Conservation (phyloP, 23 tunicate species). For the Trididemnum clinides region DNA sequence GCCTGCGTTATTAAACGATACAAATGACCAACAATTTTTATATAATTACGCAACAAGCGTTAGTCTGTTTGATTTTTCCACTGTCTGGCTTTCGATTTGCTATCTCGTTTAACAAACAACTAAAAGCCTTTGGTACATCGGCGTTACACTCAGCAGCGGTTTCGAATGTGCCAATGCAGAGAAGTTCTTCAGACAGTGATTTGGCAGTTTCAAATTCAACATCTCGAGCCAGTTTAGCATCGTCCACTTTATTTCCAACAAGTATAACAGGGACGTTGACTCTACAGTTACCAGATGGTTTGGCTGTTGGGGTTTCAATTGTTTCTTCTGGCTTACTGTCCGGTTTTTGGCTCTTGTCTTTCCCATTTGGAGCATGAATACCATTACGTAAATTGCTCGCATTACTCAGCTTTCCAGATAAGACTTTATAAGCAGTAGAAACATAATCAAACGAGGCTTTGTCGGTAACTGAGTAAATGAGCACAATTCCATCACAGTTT, state of each 20-base stretch:
- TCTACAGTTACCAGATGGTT: conserved; percentile 1
- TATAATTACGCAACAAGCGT: conserved; percentile 32
- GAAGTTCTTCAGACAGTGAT: conserved; percentile 40
- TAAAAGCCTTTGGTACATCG: conserved; percentile 75
- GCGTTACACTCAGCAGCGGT: conserved; percentile 89
- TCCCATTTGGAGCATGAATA: neutral
- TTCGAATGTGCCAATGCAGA: conserved; percentile 73
- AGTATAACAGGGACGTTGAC: conserved; percentile 59
- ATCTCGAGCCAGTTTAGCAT: conserved; percentile 66
- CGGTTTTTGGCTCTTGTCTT: neutral
- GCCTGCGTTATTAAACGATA: too few species aligned
- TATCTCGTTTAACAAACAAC: conserved; percentile 31
- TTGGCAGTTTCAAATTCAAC: conserved; percentile 63
- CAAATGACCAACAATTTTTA: too few species aligned
- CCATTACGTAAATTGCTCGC: neutral
- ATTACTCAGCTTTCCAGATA: conserved; percentile 15
- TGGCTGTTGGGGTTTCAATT: conserved; percentile 35
- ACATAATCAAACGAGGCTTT: conserved; percentile 30
- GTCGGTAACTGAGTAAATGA: conserved; percentile 53
- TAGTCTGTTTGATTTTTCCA: neutral
- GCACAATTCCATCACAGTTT: conserved; percentile 34
- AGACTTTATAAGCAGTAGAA: conserved; percentile 20
- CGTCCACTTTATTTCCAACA: conserved; percentile 90
- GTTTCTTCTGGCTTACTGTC: neutral
- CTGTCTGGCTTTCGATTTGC: neutral